Evolutionary conservation across 2,888 invertebrate genomes (phyloP), one percentile per base, ranked within the genome.

Genomic region (Diarsia dahlii): DNA sequence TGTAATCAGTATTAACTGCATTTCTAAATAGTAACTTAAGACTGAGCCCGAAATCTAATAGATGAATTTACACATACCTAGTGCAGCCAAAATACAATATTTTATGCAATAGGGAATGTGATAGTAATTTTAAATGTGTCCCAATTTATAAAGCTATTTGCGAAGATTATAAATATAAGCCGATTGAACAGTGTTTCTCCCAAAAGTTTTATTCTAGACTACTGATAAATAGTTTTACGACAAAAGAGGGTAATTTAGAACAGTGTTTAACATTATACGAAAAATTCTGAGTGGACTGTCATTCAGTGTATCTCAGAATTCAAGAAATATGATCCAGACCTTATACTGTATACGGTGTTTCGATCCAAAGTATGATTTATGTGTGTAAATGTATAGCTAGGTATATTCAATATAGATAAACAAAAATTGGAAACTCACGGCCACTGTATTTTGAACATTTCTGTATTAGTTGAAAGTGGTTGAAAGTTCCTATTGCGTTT

Each of bases 401-500:
- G 76, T 87, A 82, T 87, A 85, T 81, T 77, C 76, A 87, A 87
- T 88, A 84, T 89, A 89, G 86, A 74, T 83, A 88, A 86, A 86
- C 73, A 80, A 84, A 84, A 89, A 87, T 80, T 75, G 89, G 90
- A 90, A 90, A 90, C 91, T 92, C 85, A 82, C 91, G 91, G 93
- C 94, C 94, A 95, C 93, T 92, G 80, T 78, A 85, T 89, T 87
- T 84, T 88, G 85, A 84, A 85, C 79, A 85, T 87, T 89, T 88
- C 87, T 85, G 70, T 85, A 85, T 91, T 89, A 92, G 90, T 91
- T 90, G 80, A 83, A 91, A 93, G 95, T 95, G 95, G 95, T 95
- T 94, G 90, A 93, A 88, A 94, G 95, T 96, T 96, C 95, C 95
- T 96, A 95, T 94, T 93, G 90, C 60, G 90, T 92, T 91, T 46